phyloP scores from a whole-genome alignment of 1,140 invertebrate species.

The Coptotermes formosanus region DNA sequence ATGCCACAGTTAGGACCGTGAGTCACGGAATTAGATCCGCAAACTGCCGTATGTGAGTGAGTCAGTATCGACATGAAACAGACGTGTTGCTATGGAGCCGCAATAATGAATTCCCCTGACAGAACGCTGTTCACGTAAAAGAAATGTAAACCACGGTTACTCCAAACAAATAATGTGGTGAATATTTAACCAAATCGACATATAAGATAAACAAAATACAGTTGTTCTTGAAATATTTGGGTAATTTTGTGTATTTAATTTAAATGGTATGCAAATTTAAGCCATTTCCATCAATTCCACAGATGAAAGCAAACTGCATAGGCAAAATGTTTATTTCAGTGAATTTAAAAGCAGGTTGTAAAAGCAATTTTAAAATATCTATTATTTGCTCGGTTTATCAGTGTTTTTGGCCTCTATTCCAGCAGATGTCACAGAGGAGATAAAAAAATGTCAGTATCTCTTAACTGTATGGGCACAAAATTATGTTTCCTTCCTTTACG shows the following conservation, averaged over 20 bases:
- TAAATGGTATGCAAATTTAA: background rate
- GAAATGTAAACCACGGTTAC: background rate
- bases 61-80: too few species aligned
- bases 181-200: background rate
- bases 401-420: background rate
- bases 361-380: constrained; percentile 15
- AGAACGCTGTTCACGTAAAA: background rate
- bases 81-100: background rate
- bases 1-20: too few species aligned
- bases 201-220: background rate
- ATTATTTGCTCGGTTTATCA: background rate
- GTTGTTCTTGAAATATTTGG: background rate
- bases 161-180: background rate
- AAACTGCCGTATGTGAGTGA: too few species aligned
- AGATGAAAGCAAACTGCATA: background rate
- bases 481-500: background rate
- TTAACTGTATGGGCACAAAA: background rate
- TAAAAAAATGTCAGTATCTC: background rate
- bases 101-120: background rate
- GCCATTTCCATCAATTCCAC: background rate
- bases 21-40: too few species aligned
- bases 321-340: constrained; percentile 6
- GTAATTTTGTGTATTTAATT: background rate
- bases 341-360: background rate
- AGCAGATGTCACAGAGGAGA: background rate